These are phyloP conservation scores for Hypomecis punctinalis DNA, from an alignment of 2,888 invertebrate species.

Conservation along the genomic window DNA sequence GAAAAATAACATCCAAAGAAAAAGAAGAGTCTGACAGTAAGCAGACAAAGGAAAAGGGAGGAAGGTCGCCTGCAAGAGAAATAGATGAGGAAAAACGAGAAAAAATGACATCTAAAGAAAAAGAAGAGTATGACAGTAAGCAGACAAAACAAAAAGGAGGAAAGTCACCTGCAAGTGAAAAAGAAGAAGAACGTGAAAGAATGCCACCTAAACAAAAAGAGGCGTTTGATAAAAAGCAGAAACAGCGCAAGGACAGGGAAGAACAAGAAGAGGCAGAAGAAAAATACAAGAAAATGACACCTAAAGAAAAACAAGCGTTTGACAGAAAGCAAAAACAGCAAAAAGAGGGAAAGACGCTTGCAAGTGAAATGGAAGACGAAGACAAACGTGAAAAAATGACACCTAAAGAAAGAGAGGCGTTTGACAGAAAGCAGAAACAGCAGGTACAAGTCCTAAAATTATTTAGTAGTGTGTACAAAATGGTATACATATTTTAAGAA, in stretches of 20 bases:
- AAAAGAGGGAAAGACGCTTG: no score
- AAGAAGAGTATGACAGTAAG: slow-evolving; percentile 20
- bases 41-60: slow-evolving; percentile 13
- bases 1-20: slow-evolving; percentile 29
- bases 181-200: slow-evolving; percentile 24
- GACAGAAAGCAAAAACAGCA: no score
- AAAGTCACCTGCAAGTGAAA: slow-evolving; percentile 3
- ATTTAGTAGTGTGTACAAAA: no score
- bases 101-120: slow-evolving; percentile 6
- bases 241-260: slow-evolving; percentile 18
- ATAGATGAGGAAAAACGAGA: slow-evolving; percentile 1
- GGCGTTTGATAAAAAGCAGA: slow-evolving; percentile 6
- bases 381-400: slow-evolving; percentile 2
- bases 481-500: no score
- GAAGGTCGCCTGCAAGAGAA: not conserved
- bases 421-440: slow-evolving; percentile 21
- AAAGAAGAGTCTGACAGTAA: slow-evolving; percentile 1
- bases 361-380: slow-evolving; percentile 26
- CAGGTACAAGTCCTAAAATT: not conserved
- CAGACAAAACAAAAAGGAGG: slow-evolving; percentile 11
- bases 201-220: slow-evolving; percentile 26
- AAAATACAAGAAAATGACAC: slow-evolving; percentile 25
- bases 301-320: slow-evolving; percentile 19
- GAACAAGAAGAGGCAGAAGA: slow-evolving; percentile 26
- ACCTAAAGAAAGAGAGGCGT: slow-evolving; percentile 22